phyloP scores from a whole-genome alignment of 2,113 vertebrate species.

The Sorex araneus region DNA sequence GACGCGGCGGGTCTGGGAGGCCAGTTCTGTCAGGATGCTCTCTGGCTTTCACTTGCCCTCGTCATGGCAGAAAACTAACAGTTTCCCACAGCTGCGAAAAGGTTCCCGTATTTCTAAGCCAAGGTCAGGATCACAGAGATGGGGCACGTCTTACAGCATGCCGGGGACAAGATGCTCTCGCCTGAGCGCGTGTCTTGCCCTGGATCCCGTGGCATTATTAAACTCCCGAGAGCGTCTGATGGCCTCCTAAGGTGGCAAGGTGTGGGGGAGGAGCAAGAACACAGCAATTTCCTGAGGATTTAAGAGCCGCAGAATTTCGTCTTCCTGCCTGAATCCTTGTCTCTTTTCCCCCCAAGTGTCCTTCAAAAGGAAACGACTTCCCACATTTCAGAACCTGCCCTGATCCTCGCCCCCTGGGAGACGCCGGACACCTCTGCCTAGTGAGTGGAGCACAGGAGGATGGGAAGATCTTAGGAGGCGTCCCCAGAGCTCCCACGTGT shows the following conservation, averaged over 20 bases:
- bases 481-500: neutral
- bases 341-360: neutral
- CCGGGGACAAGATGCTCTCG: neutral
- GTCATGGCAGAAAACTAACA: conserved; percentile 2
- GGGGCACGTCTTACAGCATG: neutral
- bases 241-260: conserved; percentile 1
- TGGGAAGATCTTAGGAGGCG: neutral
- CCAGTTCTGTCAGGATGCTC: neutral
- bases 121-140: conserved; percentile 43
- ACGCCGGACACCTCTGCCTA: neutral
- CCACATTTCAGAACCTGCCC: neutral
- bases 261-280: neutral
- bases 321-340: neutral
- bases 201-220: neutral
- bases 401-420: neutral
- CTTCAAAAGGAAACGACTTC: conserved; percentile 44
- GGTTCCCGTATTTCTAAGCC: neutral
- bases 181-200: neutral
- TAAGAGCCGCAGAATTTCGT: neutral
- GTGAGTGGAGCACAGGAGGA: neutral
- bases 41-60: neutral
- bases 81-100: neutral
- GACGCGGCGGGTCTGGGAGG: neutral
- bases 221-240: conserved; percentile 34
- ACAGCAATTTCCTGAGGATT: conserved; percentile 28